These are phyloP conservation scores for Cnemophilus loriae DNA, from an alignment of 2,113 vertebrate genomes.

Conservation along the genomic window DNA sequence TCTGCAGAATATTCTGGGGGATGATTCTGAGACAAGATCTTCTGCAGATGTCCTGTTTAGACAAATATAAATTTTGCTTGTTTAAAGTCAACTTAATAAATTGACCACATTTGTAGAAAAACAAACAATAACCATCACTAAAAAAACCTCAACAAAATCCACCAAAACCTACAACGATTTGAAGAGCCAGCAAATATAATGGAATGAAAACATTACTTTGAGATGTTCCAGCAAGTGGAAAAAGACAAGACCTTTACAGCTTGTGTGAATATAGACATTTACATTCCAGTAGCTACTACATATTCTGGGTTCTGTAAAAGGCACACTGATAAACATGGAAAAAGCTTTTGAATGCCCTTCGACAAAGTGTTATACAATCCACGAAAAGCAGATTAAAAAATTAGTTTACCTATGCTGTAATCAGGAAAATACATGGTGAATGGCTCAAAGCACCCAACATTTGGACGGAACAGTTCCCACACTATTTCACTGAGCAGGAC, in stretches of 20 bases:
- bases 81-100: not conserved
- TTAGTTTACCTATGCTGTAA: slow-evolving; percentile 91
- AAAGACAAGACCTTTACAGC: not conserved
- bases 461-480: slow-evolving; percentile 93
- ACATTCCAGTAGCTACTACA: not conserved
- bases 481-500: slow-evolving; percentile 92
- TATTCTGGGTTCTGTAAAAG: not conserved
- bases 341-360: not conserved
- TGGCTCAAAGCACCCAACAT: slow-evolving; percentile 88
- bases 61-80: not conserved
- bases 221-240: not conserved
- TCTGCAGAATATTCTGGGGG: slow-evolving; percentile 86
- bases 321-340: not conserved
- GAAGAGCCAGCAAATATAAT: not conserved
- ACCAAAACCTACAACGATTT: not conserved
- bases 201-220: not conserved
- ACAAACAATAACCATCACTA: not conserved
- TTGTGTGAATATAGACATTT: not conserved
- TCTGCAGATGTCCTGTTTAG: slow-evolving; percentile 84
- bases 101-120: not conserved
- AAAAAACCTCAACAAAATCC: not conserved
- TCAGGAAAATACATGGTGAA: slow-evolving; percentile 90
- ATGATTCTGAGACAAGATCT: slow-evolving; percentile 85
- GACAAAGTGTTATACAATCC: not conserved
- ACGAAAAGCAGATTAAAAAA: not conserved